A percentile compares a stretch with the other conserved stretches of the same genome.
These are phyloP conservation scores for Oegoconia quadripuncta DNA, from an alignment of 2,888 invertebrate species.

Conservation along the genomic window DNA sequence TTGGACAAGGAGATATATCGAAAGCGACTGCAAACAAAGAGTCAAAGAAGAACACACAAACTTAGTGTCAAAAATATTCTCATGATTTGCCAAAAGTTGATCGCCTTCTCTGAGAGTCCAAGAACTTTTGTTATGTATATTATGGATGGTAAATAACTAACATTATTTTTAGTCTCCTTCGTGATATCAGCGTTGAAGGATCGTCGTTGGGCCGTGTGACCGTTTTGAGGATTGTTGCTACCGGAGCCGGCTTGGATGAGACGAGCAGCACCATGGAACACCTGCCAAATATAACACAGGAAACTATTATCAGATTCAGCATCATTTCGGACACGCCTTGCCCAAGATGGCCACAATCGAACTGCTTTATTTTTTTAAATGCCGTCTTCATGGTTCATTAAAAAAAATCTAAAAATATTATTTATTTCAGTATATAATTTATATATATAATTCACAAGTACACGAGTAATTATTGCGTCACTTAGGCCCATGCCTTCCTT, in stretches of 20 bases:
- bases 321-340: no score
- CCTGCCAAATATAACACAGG: slow-evolving; percentile 40
- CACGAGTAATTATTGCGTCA: no score
- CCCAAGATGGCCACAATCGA: no score
- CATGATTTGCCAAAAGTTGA: neutral
- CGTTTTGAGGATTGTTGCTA: slow-evolving; percentile 42
- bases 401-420: no score
- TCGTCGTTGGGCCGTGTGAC: slow-evolving; percentile 65
- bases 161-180: slow-evolving; percentile 69
- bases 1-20: no score
- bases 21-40: neutral
- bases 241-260: slow-evolving; percentile 73
- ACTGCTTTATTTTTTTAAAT: no score
- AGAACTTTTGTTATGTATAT: neutral
- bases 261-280: slow-evolving; percentile 81
- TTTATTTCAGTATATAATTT: no score
- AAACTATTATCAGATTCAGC: neutral
- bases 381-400: no score
- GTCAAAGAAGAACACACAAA: neutral
- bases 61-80: neutral
- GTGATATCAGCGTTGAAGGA: slow-evolving; percentile 68
- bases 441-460: no score
- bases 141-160: slow-evolving; percentile 42
- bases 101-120: neutral
- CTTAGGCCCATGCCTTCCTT: no score